Base-by-base conservation (phyloP, 92 coral and sea anemone species). In the Phenganax subtilis region DNA sequence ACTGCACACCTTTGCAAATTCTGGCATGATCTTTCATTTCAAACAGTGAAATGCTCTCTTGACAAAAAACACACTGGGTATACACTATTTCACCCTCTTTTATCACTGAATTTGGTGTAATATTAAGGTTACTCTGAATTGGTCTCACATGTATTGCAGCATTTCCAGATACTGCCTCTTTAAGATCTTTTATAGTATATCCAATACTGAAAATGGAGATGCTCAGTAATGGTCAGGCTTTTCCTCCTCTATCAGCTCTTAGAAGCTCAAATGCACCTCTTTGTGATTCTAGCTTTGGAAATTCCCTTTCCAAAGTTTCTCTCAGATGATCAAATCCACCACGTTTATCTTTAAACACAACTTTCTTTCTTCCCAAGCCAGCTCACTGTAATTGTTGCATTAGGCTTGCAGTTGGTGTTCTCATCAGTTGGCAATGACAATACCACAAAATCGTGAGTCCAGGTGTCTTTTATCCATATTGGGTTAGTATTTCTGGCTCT, bases 201-300 rank as follows among this genome's bases (percentile, higher is more conserved):
- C 77, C 77, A 4, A 1, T 17, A 27, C 51, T 47, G 29, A 56
- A 20, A 14, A 72, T 31, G 5, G 55, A 14, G 58, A 72, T 72
- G 56, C 77, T 72, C 25, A 72, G 20, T 25, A 72, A 27, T 61
- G 82, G 81, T 54, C 80, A 14, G 61, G 70, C 8, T 6, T 71
- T 71, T 2, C 89, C 89, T 37, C 85, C 87, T 31, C 85, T 77
- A 55, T 85, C 89, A 59, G 88, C 89, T 76, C 86, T 84, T 59
- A 88, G 71, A 12, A 88, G 53, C 84, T 88, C 91, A 76, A 88
- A 85, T 10, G 86, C 88, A 10, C 85, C 88, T 28, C 77, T 81
- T 59, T 85, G 91, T 59, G 88, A 55, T 72, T 86, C 74, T 51
- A 82, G 44, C 87, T 85, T 86, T 54, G 89, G 88, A 65, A 77